Percentiles rank a stretch among this genome's conserved stretches.
These are phyloP conservation scores for Cetonia aurata DNA, from an alignment of 2,888 invertebrate species.

Conservation along the genomic window DNA sequence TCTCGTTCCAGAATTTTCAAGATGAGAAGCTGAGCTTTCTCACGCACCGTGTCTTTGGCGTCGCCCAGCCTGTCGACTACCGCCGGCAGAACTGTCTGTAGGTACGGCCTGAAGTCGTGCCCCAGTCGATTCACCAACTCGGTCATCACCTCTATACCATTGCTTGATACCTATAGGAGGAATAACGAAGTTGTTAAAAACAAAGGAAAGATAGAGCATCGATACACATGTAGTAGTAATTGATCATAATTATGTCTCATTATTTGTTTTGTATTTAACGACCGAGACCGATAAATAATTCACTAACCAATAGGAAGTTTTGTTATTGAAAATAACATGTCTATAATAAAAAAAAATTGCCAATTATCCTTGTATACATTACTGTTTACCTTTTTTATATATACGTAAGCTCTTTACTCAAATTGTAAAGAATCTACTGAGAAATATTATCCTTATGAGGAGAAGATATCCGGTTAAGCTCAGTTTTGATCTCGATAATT, in stretches of 20 bases:
- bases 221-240: neutral
- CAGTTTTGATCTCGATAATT: no score
- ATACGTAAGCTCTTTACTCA: no score
- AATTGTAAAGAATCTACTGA: no score
- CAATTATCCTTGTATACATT: no score
- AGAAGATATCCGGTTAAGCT: no score
- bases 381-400: no score
- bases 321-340: no score
- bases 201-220: conserved; percentile 1
- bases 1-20: conserved; percentile 81
- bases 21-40: conserved; percentile 80
- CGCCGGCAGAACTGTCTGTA: conserved; percentile 85
- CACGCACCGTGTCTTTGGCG: conserved; percentile 69
- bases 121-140: conserved; percentile 89
- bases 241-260: neutral
- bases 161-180: conserved; percentile 83
- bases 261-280: conserved; percentile 9
- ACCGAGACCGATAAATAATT: conserved; percentile 3
- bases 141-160: conserved; percentile 89
- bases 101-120: conserved; percentile 87
- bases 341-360: no score
- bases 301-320: neutral
- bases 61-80: conserved; percentile 82
- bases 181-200: conserved; percentile 14
- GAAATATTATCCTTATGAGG: no score